Conservation (phyloP, 1,140 invertebrate genomes). For the Alviniconcha marisindica region DNA sequence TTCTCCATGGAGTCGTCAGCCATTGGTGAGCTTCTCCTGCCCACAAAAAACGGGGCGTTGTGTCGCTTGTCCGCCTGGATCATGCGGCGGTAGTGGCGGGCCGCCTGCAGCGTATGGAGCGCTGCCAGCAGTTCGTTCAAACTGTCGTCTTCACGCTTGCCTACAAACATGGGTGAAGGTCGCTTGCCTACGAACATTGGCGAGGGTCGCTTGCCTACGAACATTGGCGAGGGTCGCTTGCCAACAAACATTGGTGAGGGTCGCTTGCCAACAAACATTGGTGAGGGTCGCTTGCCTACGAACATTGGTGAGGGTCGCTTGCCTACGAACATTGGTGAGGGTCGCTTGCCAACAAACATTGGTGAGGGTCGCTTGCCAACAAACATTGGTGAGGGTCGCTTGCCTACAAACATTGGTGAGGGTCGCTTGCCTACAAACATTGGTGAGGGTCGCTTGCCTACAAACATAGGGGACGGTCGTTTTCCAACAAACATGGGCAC, state of each 20-base stretch:
- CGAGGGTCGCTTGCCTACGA: slow-evolving; percentile 29
- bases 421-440: slow-evolving; percentile 39
- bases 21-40: background rate
- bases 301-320: slow-evolving; percentile 32
- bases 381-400: slow-evolving; percentile 26
- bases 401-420: slow-evolving; percentile 39
- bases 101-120: slow-evolving; percentile 22
- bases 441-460: slow-evolving; percentile 22
- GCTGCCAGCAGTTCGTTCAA: slow-evolving; percentile 7
- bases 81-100: slow-evolving; percentile 34
- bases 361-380: slow-evolving; percentile 33
- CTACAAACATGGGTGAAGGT: slow-evolving; percentile 34
- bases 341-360: slow-evolving; percentile 37
- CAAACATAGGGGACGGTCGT: slow-evolving; percentile 30
- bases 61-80: slow-evolving; percentile 45
- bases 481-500: slow-evolving; percentile 38
- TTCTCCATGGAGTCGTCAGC: background rate
- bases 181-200: slow-evolving; percentile 36
- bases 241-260: slow-evolving; percentile 34
- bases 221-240: slow-evolving; percentile 23
- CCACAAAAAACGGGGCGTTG: slow-evolving; percentile 40
- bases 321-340: slow-evolving; percentile 32
- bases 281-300: slow-evolving; percentile 29
- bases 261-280: slow-evolving; percentile 39
- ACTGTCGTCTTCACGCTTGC: slow-evolving; percentile 22